phyloP scores from a whole-genome alignment of 1,140 invertebrate genomes.

The Copidosoma floridanum region DNA sequence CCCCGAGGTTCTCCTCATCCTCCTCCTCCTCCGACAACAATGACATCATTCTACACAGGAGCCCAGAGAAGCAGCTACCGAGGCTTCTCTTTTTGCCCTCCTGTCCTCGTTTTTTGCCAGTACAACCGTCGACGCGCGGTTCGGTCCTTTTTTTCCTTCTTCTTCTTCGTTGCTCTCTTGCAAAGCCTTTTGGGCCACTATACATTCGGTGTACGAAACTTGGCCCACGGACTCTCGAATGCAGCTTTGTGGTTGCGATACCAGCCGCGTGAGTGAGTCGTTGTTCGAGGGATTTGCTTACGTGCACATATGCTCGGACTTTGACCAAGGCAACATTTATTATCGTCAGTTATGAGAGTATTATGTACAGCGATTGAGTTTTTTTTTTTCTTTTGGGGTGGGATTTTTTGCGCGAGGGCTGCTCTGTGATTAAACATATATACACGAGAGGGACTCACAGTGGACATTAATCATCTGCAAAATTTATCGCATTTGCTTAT shows the following conservation, averaged over 20 bases:
- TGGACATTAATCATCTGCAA: too few relatives aligned
- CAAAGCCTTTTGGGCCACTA: background rate
- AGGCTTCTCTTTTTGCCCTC: background rate
- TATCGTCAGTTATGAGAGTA: background rate
- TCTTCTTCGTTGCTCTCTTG: background rate
- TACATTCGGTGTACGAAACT: background rate
- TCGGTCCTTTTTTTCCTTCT: background rate
- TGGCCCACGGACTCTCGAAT: background rate
- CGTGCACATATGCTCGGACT: too few relatives aligned
- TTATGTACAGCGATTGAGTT: background rate
- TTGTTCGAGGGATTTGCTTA: too few relatives aligned
- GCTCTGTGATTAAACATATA: too few relatives aligned
- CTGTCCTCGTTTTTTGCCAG: background rate
- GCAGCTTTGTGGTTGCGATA: background rate
- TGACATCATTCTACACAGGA: slow-evolving; percentile 21
- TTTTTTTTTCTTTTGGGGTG: background rate
- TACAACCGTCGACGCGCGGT: too few relatives aligned
- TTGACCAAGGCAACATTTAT: background rate
- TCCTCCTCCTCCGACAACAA: slow-evolving; percentile 4
- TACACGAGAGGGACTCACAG: too few relatives aligned
- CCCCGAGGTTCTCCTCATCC: too few relatives aligned
- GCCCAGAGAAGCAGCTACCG: too few relatives aligned
- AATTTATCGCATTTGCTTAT: too few relatives aligned
- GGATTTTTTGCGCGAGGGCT: background rate
- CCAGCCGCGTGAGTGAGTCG: background rate